Evolutionary conservation across 1,140 invertebrate species (phyloP).

Genomic region (Dysdera silvatica): DNA sequence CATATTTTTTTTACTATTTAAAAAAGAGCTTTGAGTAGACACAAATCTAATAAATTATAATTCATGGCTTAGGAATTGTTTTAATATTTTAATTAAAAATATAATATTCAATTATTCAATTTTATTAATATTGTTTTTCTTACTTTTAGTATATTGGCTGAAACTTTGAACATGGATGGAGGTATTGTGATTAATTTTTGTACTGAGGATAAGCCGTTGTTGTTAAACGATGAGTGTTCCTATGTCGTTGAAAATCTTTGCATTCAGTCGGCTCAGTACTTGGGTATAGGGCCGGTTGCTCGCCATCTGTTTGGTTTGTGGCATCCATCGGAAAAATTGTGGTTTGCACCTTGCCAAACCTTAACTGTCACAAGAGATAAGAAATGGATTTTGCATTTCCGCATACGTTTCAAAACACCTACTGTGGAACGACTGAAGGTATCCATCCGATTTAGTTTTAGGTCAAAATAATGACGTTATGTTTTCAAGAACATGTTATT

Average conservation of each 20-base stretch:
- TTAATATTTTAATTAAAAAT: not conserved
- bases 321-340: constrained; percentile 53
- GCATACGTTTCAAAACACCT: constrained; percentile 64
- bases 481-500: too few relatives aligned
- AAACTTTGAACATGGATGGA: not conserved
- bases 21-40: too few relatives aligned
- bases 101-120: not conserved
- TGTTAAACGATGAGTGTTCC: not conserved
- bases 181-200: constrained; percentile 12
- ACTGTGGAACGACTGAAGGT: constrained; percentile 51
- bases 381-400: constrained; percentile 55
- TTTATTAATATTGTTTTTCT: not conserved
- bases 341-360: constrained; percentile 54
- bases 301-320: constrained; percentile 66
- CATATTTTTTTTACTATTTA: too few relatives aligned
- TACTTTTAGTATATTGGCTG: not conserved
- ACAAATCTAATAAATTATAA: too few relatives aligned
- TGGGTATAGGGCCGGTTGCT: constrained; percentile 63
- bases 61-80: too few relatives aligned
- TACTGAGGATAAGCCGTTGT: constrained; percentile 6
- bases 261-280: constrained; percentile 56
- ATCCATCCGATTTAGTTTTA: too few relatives aligned
- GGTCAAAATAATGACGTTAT: too few relatives aligned
- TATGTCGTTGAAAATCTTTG: constrained; percentile 58
- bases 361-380: constrained; percentile 47